A percentile compares a stretch with the other conserved stretches of the same genome.
phyloP scores from a whole-genome alignment of 2,797 vertebrate species.

The Malurus leucopterus region DNA sequence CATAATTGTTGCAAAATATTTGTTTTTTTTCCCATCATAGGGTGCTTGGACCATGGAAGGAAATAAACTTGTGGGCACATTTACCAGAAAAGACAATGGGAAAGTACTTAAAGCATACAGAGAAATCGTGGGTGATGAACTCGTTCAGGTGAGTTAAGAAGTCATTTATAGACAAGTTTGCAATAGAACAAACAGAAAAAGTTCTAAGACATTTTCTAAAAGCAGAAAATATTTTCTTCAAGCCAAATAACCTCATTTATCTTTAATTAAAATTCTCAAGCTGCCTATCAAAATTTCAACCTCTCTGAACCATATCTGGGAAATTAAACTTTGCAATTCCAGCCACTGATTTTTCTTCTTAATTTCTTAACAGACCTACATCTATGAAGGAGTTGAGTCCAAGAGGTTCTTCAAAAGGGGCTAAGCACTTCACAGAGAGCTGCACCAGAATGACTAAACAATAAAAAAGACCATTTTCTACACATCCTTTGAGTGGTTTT shows the following conservation, averaged over 20 bases:
- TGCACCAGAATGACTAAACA: not conserved
- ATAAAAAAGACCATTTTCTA: not conserved
- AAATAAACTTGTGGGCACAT: constrained; percentile 77
- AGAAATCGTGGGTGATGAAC: constrained; percentile 76
- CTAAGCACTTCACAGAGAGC: constrained; percentile 49
- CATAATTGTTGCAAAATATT: not conserved
- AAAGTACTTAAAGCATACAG: constrained; percentile 79
- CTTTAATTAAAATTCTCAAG: not conserved
- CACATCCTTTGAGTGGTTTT: not conserved
- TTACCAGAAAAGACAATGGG: constrained; percentile 86
- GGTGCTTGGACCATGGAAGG: constrained; percentile 84
- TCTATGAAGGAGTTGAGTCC: constrained; percentile 87
- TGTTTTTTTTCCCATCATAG: constrained; percentile 44
- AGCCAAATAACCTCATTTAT: not conserved
- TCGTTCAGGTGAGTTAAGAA: constrained; percentile 82
- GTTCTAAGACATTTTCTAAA: not conserved
- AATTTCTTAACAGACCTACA: constrained; percentile 78
- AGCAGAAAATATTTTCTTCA: not conserved
- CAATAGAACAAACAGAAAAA: not conserved
- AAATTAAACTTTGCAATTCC: not conserved
- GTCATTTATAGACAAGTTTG: not conserved
- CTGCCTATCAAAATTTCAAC: not conserved
- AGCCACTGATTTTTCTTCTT: not conserved
- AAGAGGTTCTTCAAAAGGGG: constrained; percentile 88
- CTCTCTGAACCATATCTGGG: not conserved